phyloP scores from a whole-genome alignment of 2,888 invertebrate genomes.

The Entomobrya proxima region DNA sequence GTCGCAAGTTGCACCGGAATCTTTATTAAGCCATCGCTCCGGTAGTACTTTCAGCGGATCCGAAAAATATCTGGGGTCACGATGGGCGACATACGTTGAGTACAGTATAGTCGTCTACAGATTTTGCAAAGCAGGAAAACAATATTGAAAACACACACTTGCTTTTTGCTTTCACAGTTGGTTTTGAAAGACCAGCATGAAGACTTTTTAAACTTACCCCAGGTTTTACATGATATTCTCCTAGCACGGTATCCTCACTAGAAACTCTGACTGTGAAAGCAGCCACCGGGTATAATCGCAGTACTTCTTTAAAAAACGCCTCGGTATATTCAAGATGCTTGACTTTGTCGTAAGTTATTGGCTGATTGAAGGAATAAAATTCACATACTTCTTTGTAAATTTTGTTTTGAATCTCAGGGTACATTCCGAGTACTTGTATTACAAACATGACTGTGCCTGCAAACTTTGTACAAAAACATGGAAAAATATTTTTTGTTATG shows the following conservation, averaged over 20 bases:
- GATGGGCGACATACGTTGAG: constrained; percentile 35
- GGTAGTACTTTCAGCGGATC: constrained; percentile 48
- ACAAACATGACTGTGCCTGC: constrained; percentile 41
- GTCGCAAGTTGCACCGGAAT: background rate
- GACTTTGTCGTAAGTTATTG: constrained; percentile 15
- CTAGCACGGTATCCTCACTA: constrained; percentile 18
- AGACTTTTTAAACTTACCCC: too few relatives aligned
- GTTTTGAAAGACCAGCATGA: too few relatives aligned
- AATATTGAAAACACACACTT: too few relatives aligned
- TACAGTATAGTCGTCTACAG: constrained; percentile 28
- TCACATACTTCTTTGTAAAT: constrained; percentile 40
- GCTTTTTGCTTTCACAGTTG: too few relatives aligned
- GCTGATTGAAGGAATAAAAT: background rate
- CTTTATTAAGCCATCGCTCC: constrained; percentile 45
- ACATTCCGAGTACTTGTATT: constrained; percentile 3
- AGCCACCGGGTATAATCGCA: constrained; percentile 48
- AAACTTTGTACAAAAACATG: constrained; percentile 1
- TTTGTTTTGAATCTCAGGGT: constrained; percentile 47
- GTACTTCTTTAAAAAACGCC: constrained; percentile 34
- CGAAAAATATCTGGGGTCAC: constrained; percentile 43
- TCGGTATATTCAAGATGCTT: constrained; percentile 41
- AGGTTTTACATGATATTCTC: constrained; percentile 33
- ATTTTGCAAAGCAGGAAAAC: background rate
- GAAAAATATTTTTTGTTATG: too few relatives aligned
- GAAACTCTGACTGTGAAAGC: constrained; percentile 27